Evolutionary conservation across 2,797 vertebrate species (phyloP).

Genomic region (Acanthurus lineatus): DNA sequence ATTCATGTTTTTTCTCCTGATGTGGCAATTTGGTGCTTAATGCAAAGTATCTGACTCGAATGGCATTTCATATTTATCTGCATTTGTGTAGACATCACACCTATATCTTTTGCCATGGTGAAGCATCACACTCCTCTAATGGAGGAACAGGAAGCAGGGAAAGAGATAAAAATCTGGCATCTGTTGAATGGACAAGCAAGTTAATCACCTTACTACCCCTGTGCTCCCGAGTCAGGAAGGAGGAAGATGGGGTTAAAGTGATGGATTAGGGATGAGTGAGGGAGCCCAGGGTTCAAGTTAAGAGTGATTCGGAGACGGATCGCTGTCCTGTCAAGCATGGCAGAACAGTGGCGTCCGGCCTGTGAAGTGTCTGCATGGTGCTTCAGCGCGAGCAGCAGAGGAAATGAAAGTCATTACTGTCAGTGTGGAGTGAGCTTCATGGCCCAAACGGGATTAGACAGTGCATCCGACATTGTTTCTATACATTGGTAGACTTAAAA

Average conservation of each 20-base stretch:
- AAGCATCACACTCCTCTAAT: constrained; percentile 53
- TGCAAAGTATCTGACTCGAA: not conserved
- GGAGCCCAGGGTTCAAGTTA: constrained; percentile 63
- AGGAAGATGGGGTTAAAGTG: constrained; percentile 67
- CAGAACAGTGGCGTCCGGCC: constrained; percentile 68
- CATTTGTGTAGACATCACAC: constrained; percentile 11
- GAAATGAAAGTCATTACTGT: constrained; percentile 87
- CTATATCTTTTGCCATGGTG: constrained; percentile 46
- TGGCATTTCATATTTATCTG: not conserved
- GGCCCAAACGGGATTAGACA: constrained; percentile 86
- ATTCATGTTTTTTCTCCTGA: no score
- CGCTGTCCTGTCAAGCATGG: constrained; percentile 72
- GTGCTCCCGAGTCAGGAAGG: constrained; percentile 31
- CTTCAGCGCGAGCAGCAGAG: constrained; percentile 64
- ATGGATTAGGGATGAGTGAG: constrained; percentile 74
- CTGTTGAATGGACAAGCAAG: constrained; percentile 63
- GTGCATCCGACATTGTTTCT: constrained; percentile 87
- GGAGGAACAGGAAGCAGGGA: constrained; percentile 58
- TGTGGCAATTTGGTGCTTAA: not conserved
- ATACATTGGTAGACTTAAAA: constrained; percentile 87
- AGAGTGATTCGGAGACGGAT: constrained; percentile 64
- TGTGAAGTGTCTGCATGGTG: constrained; percentile 75
- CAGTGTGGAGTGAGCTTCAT: constrained; percentile 84
- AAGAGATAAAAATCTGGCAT: constrained; percentile 63
- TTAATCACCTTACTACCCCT: constrained; percentile 62